Percentiles rank a stretch among this genome's conserved stretches.
Evolutionary conservation across 1,140 invertebrate species (phyloP).

Genomic region (Drepana arcuata): DNA sequence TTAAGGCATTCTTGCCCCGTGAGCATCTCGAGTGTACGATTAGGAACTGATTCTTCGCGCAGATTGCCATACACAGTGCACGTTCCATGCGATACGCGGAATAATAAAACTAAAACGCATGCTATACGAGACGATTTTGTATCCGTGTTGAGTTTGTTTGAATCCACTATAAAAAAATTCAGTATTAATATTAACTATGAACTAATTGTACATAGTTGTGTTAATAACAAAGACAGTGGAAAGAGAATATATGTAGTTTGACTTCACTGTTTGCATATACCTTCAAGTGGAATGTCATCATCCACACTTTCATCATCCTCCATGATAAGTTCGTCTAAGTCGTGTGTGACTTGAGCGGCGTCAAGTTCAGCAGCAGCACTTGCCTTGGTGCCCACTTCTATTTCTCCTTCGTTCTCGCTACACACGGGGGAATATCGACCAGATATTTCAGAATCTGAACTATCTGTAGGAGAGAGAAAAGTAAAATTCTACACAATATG

Average conservation of each 20-base stretch:
- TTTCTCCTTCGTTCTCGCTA: constrained; percentile 66
- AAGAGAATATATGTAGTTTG: too few species aligned
- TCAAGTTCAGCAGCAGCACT: constrained; percentile 21
- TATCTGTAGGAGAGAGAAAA: constrained; percentile 45
- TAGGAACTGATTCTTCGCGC: constrained; percentile 26
- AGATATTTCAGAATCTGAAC: constrained; percentile 66
- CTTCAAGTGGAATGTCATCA: constrained; percentile 32
- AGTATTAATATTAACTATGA: too few species aligned
- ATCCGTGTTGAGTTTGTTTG: constrained; percentile 23
- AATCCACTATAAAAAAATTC: too few species aligned
- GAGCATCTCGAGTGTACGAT: constrained; percentile 37
- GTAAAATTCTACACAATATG: neutral
- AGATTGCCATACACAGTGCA: constrained; percentile 21
- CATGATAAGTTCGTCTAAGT: constrained; percentile 56
- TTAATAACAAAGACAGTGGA: too few species aligned
- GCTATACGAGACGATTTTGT: constrained; percentile 41
- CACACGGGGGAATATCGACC: constrained; percentile 71
- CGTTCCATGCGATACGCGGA: constrained; percentile 45
- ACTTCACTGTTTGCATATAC: too few species aligned
- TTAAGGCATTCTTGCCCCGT: constrained; percentile 46
- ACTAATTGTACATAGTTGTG: too few species aligned
- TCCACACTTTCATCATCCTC: constrained; percentile 46
- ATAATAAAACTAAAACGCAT: constrained; percentile 49
- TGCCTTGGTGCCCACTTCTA: constrained; percentile 18
- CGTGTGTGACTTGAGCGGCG: constrained; percentile 43